These are phyloP conservation scores for Drosophila lacteicornis DNA, from an alignment of 1,140 invertebrate species.

Conservation along the genomic window DNA sequence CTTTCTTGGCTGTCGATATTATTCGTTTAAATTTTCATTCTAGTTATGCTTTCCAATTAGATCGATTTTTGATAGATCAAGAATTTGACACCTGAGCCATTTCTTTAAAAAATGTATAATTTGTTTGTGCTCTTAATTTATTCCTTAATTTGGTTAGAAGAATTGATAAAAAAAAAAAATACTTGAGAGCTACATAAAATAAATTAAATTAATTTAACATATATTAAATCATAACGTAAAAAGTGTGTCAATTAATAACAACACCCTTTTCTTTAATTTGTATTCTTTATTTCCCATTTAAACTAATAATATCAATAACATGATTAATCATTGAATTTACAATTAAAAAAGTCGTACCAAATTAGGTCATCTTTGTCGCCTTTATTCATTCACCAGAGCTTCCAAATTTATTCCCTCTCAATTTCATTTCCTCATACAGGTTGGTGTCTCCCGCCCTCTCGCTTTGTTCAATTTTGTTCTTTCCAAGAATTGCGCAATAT, in stretches of 20 bases:
- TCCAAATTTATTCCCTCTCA: slow-evolving; percentile 7
- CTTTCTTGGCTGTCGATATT: neutral
- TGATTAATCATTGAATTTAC: too few species aligned
- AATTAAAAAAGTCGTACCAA: too few species aligned
- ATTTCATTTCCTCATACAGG: slow-evolving; percentile 18
- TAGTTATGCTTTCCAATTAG: neutral
- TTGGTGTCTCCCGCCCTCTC: neutral
- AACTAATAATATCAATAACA: neutral
- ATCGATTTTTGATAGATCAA: neutral
- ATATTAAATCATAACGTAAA: neutral
- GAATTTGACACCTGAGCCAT: neutral
- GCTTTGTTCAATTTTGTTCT: slow-evolving; percentile 6
- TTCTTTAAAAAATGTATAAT: neutral
- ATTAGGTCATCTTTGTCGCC: slow-evolving; percentile 5
- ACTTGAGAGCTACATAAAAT: too few species aligned
- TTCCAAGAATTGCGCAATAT: slow-evolving; percentile 35
- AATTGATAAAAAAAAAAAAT: too few species aligned
- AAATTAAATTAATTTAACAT: too few species aligned
- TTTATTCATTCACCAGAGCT: neutral
- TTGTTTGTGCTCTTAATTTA: too few species aligned
- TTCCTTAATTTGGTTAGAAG: too few species aligned
- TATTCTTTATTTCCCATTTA: too few species aligned
- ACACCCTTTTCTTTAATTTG: too few species aligned
- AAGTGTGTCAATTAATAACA: too few species aligned
- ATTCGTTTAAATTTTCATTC: neutral